Base-by-base conservation (phyloP, 1,140 invertebrate species). In the Argopecten irradians region DNA sequence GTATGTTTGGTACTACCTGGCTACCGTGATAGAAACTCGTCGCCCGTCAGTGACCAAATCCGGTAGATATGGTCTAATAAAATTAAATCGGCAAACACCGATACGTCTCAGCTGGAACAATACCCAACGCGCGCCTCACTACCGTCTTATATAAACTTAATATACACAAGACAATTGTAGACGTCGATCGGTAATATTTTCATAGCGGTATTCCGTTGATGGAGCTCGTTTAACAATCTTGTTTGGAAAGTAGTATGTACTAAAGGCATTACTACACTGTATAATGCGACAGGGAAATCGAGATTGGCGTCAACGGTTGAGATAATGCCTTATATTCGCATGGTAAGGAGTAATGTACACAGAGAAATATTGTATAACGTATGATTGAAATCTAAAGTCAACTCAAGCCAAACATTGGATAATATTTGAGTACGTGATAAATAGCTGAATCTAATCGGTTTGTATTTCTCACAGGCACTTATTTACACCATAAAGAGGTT, bases 391-490 rank as follows among this genome's bases (percentile, higher is more conserved):
- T 71, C 55, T 71, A 28, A 71, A 71, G n/a, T 28, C 55, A 71
- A 71, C 55, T 71, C 22, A 71, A 71, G 55, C 55, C n/a, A 71
- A 71, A 71, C 55, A 71, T 71, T 71, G n/a, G 55, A n/a, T n/a
- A 71, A 71, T 71, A 71, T 71, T 71, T 71, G 55, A 71, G n/a
- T 71, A 71, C 5, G 55, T 71, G 55, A 71, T 71, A 71, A 71
- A 71, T 71, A 28, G 55, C n/a, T 11, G 16, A 71, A 71, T 71
- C 22, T 71, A 71, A 71, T 71, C 55, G 55, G 55, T 71, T 16
- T 71, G 22, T 71, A 5, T 71, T 71, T 71, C 22, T 16, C 55
- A 71, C n/a, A n/a, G 5, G 5, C 36, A 39, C 36, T 7, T n/a
- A 71, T 3, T 71, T n/a, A 19, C 43, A 28, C 55, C 28, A 7